phyloP scores from a whole-genome alignment of 2,888 invertebrate species.

The Erebia epiphron region DNA sequence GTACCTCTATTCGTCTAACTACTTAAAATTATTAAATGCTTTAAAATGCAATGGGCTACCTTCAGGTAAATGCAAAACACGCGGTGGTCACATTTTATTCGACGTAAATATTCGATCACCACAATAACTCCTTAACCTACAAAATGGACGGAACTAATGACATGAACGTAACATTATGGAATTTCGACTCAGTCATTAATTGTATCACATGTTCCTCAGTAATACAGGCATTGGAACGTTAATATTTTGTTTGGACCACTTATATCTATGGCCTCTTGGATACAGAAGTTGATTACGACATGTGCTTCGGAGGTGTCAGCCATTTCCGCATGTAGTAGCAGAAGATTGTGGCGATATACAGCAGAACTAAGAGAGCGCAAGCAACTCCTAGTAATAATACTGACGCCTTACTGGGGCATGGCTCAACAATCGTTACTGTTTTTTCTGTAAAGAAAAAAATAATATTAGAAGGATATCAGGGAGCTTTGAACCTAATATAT shows the following conservation, averaged over 20 bases:
- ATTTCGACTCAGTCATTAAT: conserved; percentile 66
- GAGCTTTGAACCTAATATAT: too few relatives aligned
- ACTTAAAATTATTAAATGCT: conserved; percentile 63
- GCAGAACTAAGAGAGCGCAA: conserved; percentile 93
- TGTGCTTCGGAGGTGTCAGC: conserved; percentile 92
- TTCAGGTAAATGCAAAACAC: conserved; percentile 71
- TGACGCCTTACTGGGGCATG: conserved; percentile 95
- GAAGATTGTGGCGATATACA: conserved; percentile 95
- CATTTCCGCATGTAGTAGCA: conserved; percentile 97
- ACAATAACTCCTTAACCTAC: conserved; percentile 28
- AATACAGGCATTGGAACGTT: conserved; percentile 42
- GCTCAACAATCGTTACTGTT: conserved; percentile 94
- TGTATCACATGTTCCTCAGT: conserved; percentile 71
- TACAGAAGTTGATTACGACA: conserved; percentile 68
- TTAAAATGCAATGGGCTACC: conserved; percentile 75
- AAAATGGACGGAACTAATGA: conserved; percentile 40
- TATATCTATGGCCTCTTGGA: conserved; percentile 36
- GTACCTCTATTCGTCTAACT: conserved; percentile 43
- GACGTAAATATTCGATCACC: conserved; percentile 35
- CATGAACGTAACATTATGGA: conserved; percentile 39
- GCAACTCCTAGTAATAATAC: conserved; percentile 95
- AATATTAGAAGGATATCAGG: too few relatives aligned
- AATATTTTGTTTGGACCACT: conserved; percentile 41
- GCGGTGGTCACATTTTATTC: conserved; percentile 67
- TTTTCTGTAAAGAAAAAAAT: conserved; percentile 85